Percentiles rank a stretch among this genome's conserved stretches.
Conservation (phyloP, 2,888 invertebrate species). For the Andrena dorsata region DNA sequence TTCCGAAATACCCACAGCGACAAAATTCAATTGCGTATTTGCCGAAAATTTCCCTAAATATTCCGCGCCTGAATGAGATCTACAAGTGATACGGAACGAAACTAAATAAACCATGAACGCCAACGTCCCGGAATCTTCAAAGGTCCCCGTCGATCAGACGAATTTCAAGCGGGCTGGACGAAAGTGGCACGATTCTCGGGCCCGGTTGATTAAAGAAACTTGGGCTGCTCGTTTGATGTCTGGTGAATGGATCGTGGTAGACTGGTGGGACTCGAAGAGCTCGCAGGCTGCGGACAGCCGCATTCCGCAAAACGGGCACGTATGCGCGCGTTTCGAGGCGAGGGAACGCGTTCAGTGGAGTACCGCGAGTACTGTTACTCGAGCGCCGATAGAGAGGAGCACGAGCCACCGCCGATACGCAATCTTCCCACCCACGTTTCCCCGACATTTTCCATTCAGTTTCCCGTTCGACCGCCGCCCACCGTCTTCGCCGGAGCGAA, state of each 20-base stretch:
- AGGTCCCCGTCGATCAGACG: no score
- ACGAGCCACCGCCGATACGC: conserved; percentile 33
- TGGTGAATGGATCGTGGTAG: conserved; percentile 27
- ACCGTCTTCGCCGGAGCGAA: neutral
- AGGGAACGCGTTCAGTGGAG: conserved; percentile 49
- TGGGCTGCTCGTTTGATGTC: neutral
- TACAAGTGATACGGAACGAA: no score
- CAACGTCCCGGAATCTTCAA: no score
- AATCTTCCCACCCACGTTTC: conserved; percentile 65
- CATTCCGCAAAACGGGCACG: conserved; percentile 50
- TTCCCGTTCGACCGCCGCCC: conserved; percentile 37
- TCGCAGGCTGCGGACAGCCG: neutral
- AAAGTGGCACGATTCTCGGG: neutral
- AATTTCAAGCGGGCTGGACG: neutral
- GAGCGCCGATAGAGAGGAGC: conserved; percentile 32
- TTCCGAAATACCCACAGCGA: no score
- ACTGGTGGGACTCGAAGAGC: neutral
- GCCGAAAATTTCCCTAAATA: no score
- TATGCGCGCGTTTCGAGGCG: conserved; percentile 29
- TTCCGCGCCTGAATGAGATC: no score
- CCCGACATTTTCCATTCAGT: conserved; percentile 68
- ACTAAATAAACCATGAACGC: no score
- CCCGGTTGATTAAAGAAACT: neutral
- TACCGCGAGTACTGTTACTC: conserved; percentile 46
- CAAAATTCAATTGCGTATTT: no score